Conservation (phyloP, 2,888 invertebrate genomes). For the Philhelius pedissequus region DNA sequence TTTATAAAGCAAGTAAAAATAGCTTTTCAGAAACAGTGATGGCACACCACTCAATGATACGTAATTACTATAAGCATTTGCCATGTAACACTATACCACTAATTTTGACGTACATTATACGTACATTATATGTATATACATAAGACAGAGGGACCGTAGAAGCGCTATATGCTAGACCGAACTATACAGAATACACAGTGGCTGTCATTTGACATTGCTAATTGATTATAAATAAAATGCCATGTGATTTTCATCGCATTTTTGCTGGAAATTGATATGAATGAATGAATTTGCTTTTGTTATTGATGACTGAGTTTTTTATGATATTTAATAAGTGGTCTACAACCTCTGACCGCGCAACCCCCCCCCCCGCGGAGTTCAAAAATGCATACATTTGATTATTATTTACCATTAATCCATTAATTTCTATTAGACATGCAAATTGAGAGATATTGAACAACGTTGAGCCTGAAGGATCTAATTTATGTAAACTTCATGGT, state of each 20-base stretch:
- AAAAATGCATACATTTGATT: conserved; percentile 47
- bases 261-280: conserved; percentile 27
- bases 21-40: conserved; percentile 7
- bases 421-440: conserved; percentile 54
- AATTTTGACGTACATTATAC: too few species aligned
- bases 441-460: conserved; percentile 1
- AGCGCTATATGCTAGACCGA: background rate
- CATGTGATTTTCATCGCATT: background rate
- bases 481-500: conserved; percentile 56
- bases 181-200: too few species aligned
- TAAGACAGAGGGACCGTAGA: background rate
- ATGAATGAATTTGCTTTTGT: conserved; percentile 32
- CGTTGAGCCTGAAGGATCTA: conserved; percentile 22
- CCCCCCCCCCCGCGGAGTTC: conserved; percentile 11
- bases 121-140: too few species aligned
- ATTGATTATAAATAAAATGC: conserved; percentile 50
- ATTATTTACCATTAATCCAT: conserved; percentile 39
- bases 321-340: conserved; percentile 31
- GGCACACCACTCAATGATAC: conserved; percentile 29
- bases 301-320: conserved; percentile 27
- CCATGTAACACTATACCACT: conserved; percentile 46
- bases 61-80: conserved; percentile 44
- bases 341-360: conserved; percentile 19
- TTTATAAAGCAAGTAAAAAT: background rate
- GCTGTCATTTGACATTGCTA: conserved; percentile 48